Evolutionary conservation across 2,797 vertebrate genomes (phyloP).

Genomic region (Allobates femoralis): DNA sequence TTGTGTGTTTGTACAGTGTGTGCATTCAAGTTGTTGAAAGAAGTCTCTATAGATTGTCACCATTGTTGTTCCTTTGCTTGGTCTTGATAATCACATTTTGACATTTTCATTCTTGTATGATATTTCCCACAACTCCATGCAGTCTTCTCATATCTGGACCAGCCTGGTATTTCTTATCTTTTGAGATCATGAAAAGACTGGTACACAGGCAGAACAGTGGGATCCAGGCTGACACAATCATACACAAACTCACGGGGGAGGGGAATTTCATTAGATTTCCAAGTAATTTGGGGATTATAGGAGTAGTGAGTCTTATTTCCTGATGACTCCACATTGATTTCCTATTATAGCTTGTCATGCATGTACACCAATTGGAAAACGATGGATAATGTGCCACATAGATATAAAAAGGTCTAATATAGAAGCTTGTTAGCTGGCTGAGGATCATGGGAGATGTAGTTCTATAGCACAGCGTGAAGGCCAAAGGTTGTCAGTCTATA

Average conservation of each 20-base stretch:
- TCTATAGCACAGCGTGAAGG: conserved; percentile 11
- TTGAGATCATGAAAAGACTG: too few relatives aligned
- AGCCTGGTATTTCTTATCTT: background rate
- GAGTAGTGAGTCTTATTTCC: background rate
- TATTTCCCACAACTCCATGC: background rate
- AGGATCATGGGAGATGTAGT: conserved; percentile 36
- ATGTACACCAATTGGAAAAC: background rate
- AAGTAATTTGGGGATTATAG: too few relatives aligned
- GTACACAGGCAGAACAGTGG: too few relatives aligned
- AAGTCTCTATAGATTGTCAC: background rate
- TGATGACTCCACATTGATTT: background rate
- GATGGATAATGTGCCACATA: background rate
- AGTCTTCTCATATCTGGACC: background rate
- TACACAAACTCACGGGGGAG: too few relatives aligned
- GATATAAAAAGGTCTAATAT: background rate
- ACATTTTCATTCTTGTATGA: background rate
- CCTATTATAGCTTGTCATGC: background rate
- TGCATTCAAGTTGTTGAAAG: background rate
- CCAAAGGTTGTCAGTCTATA: conserved; percentile 21
- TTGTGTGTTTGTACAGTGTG: background rate
- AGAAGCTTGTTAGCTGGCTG: background rate
- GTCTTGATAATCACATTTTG: background rate
- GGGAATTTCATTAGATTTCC: too few relatives aligned
- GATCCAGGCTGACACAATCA: too few relatives aligned
- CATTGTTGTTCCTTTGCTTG: background rate